A percentile compares a stretch with the other conserved stretches of the same genome.
phyloP scores from a whole-genome alignment of 2,888 invertebrate genomes.

The Cheilosia variabilis region DNA sequence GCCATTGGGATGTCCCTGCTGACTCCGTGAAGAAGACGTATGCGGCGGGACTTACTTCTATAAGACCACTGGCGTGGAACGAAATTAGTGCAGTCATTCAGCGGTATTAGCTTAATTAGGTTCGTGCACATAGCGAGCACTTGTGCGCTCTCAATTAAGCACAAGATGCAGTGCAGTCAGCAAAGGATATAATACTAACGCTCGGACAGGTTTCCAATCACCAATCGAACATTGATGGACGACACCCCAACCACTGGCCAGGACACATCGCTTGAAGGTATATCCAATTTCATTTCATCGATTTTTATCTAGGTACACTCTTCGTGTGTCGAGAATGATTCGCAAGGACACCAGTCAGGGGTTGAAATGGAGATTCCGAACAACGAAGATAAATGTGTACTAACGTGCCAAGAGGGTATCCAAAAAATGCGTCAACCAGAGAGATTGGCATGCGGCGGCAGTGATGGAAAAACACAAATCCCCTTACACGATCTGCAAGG shows the following conservation, averaged over 20 bases:
- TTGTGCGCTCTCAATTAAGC: conserved; percentile 51
- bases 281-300: conserved; percentile 25
- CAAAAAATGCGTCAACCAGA: background rate
- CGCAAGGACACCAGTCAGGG: conserved; percentile 50
- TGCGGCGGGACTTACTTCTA: conserved; percentile 8
- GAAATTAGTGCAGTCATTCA: conserved; percentile 60
- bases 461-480: background rate
- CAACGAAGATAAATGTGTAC: conserved; percentile 58
- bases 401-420: background rate
- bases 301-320: conserved; percentile 29
- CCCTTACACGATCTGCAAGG: conserved; percentile 5
- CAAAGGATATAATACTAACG: background rate
- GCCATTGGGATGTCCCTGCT: conserved; percentile 29
- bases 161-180: background rate
- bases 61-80: background rate
- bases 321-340: conserved; percentile 19
- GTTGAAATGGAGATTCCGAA: conserved; percentile 48
- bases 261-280: background rate
- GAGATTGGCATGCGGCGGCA: background rate
- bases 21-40: conserved; percentile 44
- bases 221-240: conserved; percentile 34
- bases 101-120: conserved; percentile 64
- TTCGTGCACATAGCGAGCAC: conserved; percentile 43
- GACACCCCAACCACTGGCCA: background rate
- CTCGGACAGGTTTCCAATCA: conserved; percentile 14